Evolutionary conservation across 64 coral and sea anemone species (phyloP), one percentile per base, ranked within the genome.

Genomic region (Trachythela sp.): DNA sequence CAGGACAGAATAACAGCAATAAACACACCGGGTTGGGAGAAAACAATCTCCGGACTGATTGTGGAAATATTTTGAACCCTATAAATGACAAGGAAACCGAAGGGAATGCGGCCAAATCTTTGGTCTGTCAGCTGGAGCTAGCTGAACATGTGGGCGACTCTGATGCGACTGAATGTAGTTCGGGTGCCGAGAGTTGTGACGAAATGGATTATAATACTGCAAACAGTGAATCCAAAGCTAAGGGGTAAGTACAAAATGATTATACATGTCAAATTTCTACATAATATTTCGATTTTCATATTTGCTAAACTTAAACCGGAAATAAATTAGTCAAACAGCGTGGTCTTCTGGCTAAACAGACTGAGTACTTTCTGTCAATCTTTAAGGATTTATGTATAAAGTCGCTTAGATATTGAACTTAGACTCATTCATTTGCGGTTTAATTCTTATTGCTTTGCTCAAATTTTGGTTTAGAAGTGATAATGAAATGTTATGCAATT

Each of bases 91-190:
- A 80, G 30, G 75, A 80, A 80, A 80, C 20, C 20, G 75, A 80
- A 37, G 31, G 33, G 33, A 39, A 36, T 80, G 75, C 37, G 0
- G 75, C 75, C 0, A 30, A 30, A 22, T 80, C 75, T 34, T 39
- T 80, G 33, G 75, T 80, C 3, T 80, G 75, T 80, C 75, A 80
- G 33, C 75, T 80, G 0, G 75, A 80, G 20, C 75, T 80, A 18
- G 75, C 37, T 39, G 75, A 80, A 80, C 31, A 35, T 39, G 75
- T 80, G 30, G 75, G 75, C 75, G 75, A 80, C 30, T 80, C 75
- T 5, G 75, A 80, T 18, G 75, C 75, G 3, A 80, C 75, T 80
- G 33, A 37, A 39, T 29, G 75, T 30, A 80, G 75, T 36, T 80
- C 75, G 4, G 75, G 75, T 5, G 75, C 33, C 33, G 75, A 80